Evolutionary conservation across 2,888 invertebrate species (phyloP).

Genomic region (Biston betularia): DNA sequence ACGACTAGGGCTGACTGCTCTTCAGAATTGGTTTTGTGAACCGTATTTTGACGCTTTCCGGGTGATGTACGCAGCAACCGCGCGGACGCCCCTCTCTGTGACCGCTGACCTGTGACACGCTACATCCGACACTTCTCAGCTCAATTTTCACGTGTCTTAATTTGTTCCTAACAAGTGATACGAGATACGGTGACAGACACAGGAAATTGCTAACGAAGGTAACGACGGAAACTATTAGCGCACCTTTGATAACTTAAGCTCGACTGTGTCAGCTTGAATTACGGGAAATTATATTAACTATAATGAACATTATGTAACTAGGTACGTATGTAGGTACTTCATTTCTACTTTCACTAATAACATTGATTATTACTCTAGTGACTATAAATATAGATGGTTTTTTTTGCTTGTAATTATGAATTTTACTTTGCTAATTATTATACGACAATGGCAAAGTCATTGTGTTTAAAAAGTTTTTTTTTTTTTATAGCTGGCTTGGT

Average conservation of each 20-base stretch:
- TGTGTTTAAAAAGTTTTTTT: too few relatives aligned
- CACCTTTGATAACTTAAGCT: constrained; percentile 42
- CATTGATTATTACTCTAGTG: too few relatives aligned
- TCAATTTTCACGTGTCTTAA: constrained; percentile 50
- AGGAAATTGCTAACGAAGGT: constrained; percentile 50
- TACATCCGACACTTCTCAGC: constrained; percentile 43
- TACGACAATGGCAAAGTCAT: too few relatives aligned
- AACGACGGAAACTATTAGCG: constrained; percentile 48
- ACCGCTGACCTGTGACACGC: constrained; percentile 51
- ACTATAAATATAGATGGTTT: too few relatives aligned
- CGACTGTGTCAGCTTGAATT: constrained; percentile 30
- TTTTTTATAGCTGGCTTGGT: too few relatives aligned
- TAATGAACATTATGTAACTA: not conserved
- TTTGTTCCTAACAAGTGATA: constrained; percentile 45
- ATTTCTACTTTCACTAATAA: too few relatives aligned
- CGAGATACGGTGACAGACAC: constrained; percentile 35
- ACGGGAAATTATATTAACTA: constrained; percentile 22
- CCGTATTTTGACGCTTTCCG: constrained; percentile 72
- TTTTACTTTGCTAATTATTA: too few relatives aligned
- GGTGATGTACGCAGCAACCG: constrained; percentile 63
- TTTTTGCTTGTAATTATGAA: too few relatives aligned
- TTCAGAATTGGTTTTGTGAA: constrained; percentile 75
- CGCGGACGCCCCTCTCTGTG: constrained; percentile 50
- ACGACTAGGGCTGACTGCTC: constrained; percentile 52
- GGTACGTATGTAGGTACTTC: not conserved